A percentile compares a stretch with the other conserved stretches of the same genome.
phyloP scores from a whole-genome alignment of 2,888 invertebrate species.

The Frankliniella intonsa region DNA sequence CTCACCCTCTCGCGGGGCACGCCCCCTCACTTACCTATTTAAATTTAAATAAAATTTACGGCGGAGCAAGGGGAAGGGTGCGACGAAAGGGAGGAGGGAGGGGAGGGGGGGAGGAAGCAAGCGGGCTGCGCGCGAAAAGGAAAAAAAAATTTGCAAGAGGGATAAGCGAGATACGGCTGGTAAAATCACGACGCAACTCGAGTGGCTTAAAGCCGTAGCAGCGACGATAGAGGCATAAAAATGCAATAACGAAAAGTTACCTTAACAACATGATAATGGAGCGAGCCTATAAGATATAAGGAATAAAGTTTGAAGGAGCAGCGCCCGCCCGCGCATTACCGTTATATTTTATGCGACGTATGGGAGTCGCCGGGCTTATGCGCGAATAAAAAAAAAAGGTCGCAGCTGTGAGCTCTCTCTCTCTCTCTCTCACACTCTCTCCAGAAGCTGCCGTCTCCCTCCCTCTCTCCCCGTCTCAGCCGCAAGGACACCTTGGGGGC shows the following conservation, averaged over 20 bases:
- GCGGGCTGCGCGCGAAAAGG: neutral
- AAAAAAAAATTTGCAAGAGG: neutral
- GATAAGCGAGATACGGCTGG: neutral
- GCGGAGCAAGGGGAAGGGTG: neutral
- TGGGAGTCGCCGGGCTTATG: neutral
- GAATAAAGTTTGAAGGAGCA: slow-evolving; percentile 2
- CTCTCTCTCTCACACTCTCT: neutral
- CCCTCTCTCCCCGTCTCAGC: neutral
- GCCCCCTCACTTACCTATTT: slow-evolving; percentile 18
- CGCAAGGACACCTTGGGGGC: slow-evolving; percentile 13
- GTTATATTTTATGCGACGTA: slow-evolving; percentile 14
- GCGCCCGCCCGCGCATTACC: neutral
- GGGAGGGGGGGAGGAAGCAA: neutral
- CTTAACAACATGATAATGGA: slow-evolving; percentile 23
- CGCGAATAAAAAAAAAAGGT: slow-evolving; percentile 17
- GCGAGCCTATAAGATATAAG: neutral
- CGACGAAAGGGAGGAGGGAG: neutral
- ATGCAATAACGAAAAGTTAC: slow-evolving; percentile 8
- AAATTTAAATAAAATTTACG: slow-evolving; percentile 27
- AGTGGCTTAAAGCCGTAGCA: neutral
- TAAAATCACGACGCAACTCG: neutral
- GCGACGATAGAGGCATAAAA: neutral
- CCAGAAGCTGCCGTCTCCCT: no score
- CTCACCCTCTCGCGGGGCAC: neutral
- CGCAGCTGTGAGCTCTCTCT: neutral